A percentile compares a stretch with the other conserved stretches of the same genome.
phyloP scores from a whole-genome alignment of 2,888 invertebrate species.

The Rhorus exstirpatorius region DNA sequence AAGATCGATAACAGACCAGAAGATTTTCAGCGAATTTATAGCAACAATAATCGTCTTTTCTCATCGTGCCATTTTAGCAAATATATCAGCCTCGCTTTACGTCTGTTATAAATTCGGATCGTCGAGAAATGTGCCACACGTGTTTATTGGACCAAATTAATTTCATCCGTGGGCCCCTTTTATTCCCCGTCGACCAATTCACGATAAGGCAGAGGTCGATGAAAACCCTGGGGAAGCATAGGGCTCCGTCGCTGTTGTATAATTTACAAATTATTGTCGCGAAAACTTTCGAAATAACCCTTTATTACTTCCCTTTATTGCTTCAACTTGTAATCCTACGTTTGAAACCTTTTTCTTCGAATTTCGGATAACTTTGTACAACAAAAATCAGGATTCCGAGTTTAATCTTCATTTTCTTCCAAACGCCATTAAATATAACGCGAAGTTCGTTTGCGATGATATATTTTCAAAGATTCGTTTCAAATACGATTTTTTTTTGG shows the following conservation, averaged over 20 bases:
- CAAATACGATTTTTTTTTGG: too few species aligned
- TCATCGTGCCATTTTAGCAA: too few species aligned
- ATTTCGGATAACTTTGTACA: too few species aligned
- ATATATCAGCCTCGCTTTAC: too few species aligned
- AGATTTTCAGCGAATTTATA: too few species aligned
- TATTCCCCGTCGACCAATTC: slow-evolving; percentile 10
- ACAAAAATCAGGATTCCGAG: too few species aligned
- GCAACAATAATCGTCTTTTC: too few species aligned
- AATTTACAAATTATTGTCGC: slow-evolving; percentile 32
- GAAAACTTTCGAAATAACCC: slow-evolving; percentile 26
- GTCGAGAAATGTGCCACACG: slow-evolving; percentile 10
- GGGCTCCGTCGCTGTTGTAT: slow-evolving; percentile 14
- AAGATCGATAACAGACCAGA: slow-evolving; percentile 34
- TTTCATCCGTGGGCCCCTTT: slow-evolving; percentile 8
- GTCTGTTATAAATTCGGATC: too few species aligned
- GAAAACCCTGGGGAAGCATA: slow-evolving; percentile 40
- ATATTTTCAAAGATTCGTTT: too few species aligned
- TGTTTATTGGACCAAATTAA: not conserved
- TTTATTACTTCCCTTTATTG: not conserved
- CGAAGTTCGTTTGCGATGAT: too few species aligned
- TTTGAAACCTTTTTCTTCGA: not conserved
- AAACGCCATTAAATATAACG: too few species aligned
- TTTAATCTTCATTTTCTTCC: too few species aligned
- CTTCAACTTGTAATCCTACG: not conserved
- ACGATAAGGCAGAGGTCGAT: slow-evolving; percentile 43